Evolutionary conservation across 2,113 vertebrate genomes (phyloP).

Genomic region (Rhabdornis inornatus): DNA sequence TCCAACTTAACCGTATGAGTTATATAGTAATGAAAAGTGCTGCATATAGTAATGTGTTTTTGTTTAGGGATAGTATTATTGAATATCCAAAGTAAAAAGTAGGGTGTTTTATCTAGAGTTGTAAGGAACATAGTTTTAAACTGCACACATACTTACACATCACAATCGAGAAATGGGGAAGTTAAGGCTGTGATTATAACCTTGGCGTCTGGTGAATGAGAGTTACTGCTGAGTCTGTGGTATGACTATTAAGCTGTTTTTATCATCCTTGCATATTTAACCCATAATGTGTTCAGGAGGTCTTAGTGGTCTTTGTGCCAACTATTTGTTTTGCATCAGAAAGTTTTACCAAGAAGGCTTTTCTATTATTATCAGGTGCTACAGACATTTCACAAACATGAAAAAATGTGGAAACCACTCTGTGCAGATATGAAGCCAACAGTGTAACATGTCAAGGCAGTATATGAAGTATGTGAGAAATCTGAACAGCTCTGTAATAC

Average conservation of each 20-base stretch:
- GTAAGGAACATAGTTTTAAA: not conserved
- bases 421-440: fast-evolving
- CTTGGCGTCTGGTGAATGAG: not conserved
- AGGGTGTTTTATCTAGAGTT: not conserved
- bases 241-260: not conserved
- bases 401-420: not conserved
- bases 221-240: not conserved
- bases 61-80: not conserved
- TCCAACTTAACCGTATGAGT: not conserved
- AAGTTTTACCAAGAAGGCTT: not conserved
- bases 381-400: not conserved
- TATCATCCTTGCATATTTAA: not conserved
- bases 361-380: not conserved
- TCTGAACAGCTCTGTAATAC: not conserved
- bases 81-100: not conserved
- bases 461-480: not conserved
- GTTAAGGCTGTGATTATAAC: not conserved
- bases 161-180: not conserved
- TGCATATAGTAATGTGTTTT: not conserved
- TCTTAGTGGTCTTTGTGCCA: not conserved
- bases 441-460: not conserved
- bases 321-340: not conserved
- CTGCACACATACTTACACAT: not conserved
- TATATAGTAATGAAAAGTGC: not conserved
- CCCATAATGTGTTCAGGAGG: not conserved